Evolutionary conservation across 1,140 invertebrate species (phyloP).

Genomic region (Pseudachorutes palmiensis): DNA sequence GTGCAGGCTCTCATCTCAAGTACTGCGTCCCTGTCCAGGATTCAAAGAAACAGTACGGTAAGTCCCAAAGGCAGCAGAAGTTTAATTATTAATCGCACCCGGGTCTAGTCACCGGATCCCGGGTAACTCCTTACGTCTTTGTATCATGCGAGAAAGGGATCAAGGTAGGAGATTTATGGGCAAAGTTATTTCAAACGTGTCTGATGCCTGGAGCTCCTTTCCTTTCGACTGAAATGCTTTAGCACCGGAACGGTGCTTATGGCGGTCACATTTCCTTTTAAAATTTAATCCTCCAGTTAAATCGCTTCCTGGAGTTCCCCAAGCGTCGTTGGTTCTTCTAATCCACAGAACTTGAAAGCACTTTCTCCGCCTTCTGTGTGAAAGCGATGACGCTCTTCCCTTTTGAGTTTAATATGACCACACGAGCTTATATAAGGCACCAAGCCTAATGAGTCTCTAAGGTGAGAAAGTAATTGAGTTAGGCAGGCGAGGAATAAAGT

Average conservation of each 20-base stretch:
- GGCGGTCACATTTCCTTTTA: no score
- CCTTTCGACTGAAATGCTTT: no score
- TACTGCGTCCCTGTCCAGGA: slow-evolving; percentile 67
- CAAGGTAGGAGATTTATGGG: background rate
- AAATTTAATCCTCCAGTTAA: background rate
- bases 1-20: slow-evolving; percentile 47
- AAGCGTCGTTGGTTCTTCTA: no score
- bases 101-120: background rate
- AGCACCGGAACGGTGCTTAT: no score
- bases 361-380: no score
- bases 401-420: no score
- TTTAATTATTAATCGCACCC: no score
- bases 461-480: slow-evolving; percentile 6
- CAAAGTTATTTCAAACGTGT: no score
- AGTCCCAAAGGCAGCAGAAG: no score
- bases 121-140: background rate
- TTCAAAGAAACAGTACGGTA: slow-evolving; percentile 67
- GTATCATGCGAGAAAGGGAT: slow-evolving; percentile 1
- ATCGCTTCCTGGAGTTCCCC: background rate
- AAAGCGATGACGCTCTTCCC: no score
- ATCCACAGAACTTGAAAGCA: no score
- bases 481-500: background rate
- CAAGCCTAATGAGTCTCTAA: slow-evolving; percentile 7
- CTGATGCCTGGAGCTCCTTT: background rate
- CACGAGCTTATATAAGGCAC: no score